A percentile compares a stretch with the other conserved stretches of the same genome.
Conservation (phyloP, 2,797 vertebrate genomes). For the Sebastes glaucus region DNA sequence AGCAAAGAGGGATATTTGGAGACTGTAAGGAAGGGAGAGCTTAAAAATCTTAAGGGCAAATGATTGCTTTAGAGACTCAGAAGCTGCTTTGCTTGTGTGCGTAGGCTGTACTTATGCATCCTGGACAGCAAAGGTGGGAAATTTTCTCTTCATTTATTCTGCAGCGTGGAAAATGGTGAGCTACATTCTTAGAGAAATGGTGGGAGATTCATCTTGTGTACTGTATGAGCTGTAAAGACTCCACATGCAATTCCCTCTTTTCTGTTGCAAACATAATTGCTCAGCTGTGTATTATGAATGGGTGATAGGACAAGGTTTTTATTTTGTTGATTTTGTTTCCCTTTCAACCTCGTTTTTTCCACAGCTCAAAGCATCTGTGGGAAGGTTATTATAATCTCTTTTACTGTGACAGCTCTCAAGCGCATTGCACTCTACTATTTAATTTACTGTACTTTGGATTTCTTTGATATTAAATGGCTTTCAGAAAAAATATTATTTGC, state of each 20-base stretch:
- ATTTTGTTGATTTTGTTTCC: constrained; percentile 44
- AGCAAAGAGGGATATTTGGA: constrained; percentile 18
- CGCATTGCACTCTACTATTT: constrained; percentile 64
- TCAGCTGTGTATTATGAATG: constrained; percentile 45
- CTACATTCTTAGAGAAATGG: constrained; percentile 46
- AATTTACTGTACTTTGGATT: constrained; percentile 54
- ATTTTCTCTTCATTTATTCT: constrained; percentile 79
- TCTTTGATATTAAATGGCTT: constrained; percentile 74
- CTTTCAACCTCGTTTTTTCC: constrained; percentile 6
- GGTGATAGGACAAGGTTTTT: constrained; percentile 38
- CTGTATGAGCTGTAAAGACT: constrained; percentile 25
- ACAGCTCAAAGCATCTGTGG: constrained; percentile 27
- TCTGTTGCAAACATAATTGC: constrained; percentile 57
- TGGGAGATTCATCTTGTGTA: constrained; percentile 7
- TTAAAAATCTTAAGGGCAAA: constrained; percentile 43
- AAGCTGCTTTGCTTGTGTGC: constrained; percentile 48
- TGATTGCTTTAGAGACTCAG: constrained; percentile 65
- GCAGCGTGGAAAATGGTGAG: constrained; percentile 59
- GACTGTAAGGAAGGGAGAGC: background rate
- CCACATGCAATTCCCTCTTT: constrained; percentile 33
- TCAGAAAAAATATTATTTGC: constrained; percentile 40
- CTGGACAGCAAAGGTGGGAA: constrained; percentile 70
- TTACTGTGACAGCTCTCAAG: constrained; percentile 48
- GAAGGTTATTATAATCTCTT: constrained; percentile 45
- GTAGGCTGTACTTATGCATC: constrained; percentile 31